phyloP scores from a whole-genome alignment of 2,113 vertebrate genomes.

The Tretioscincus oriximinensis region DNA sequence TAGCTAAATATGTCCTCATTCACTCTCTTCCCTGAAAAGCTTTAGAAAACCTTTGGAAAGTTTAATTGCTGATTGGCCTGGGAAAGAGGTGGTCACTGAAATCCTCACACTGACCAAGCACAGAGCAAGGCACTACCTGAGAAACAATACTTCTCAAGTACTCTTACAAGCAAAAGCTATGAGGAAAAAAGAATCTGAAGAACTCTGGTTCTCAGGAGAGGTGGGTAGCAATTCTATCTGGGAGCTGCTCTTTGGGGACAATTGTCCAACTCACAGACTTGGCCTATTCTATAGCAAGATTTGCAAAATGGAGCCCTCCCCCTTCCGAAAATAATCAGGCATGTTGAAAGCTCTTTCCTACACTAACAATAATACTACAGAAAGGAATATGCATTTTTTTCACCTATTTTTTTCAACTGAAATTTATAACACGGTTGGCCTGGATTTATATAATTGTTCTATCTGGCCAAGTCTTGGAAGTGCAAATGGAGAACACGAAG shows the following conservation, averaged over 20 bases:
- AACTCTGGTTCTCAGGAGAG: constrained; percentile 46
- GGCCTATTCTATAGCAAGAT: constrained; percentile 56
- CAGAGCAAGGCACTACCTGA: constrained; percentile 58
- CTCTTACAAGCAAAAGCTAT: constrained; percentile 58
- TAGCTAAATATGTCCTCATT: constrained; percentile 54
- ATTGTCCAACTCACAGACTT: constrained; percentile 14
- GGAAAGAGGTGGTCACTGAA: constrained; percentile 65
- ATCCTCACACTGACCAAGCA: constrained; percentile 50
- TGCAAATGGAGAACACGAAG: constrained; percentile 48
- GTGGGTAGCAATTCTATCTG: constrained; percentile 44
- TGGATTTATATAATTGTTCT: constrained; percentile 56
- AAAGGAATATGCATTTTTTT: constrained; percentile 52
- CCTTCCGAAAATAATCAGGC: constrained; percentile 66
- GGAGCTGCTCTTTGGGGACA: constrained; percentile 46
- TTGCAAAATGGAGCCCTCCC: constrained; percentile 41
- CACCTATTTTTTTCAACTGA: constrained; percentile 29
- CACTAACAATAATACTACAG: constrained; percentile 63
- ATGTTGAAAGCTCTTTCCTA: constrained; percentile 61
- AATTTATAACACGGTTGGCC: constrained; percentile 55
- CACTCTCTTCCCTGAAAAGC: constrained; percentile 64
- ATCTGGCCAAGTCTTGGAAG: constrained; percentile 56
- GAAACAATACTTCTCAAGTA: constrained; percentile 65
- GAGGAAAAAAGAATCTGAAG: constrained; percentile 25
- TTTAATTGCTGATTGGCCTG: constrained; percentile 58
- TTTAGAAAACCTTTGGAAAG: constrained; percentile 31